Evolutionary conservation across 37 sponge, comb jelly and placozoan genomes (phyloP), one percentile per base, ranked within the genome.

Genomic region (Halisarca cf. caerulea): DNA sequence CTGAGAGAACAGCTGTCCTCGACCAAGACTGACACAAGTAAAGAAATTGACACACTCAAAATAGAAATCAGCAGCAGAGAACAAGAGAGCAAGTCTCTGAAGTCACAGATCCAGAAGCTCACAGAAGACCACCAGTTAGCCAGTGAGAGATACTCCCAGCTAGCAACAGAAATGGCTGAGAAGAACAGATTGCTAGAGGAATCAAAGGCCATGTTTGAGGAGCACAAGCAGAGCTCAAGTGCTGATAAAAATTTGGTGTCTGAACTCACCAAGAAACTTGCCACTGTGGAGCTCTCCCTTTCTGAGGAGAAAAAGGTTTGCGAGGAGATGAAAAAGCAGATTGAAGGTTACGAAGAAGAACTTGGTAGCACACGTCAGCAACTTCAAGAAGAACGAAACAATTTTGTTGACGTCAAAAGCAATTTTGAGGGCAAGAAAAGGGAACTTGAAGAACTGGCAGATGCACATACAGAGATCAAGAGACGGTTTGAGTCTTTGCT

Each of bases 21-120:
- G 15, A 24, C 2, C 17, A 77, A 47, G 53, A n/a, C 78, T 77
- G 78, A 47, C 3, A 11, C 27, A 21, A 35, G 11, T 17, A 54
- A 74, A 44, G 78, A 23, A 58, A n/a, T 82, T 23, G 33, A 28
- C 7, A 53, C 61, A 3, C 24, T 21, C 1, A 51, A 75, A 28
- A 79, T 42, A 41, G 82, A 82, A 25, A 27, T 88, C 58, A 30
- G 20, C 5, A 62, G 25, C 25, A 60, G 59, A 38, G 44, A 82
- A 57, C 78, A 62, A 28, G 82, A 88, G 38, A 74, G 21, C 0
- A 25, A 44, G 0, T 82, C 78, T n/a, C 78, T 85, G 0, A 69
- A 77, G 39, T 61, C 33, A 14, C 86, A 90, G 59, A 11, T 90
- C 78, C 78, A 80, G 11, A 6, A 47, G 51, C 9, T 47, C 11